Base-by-base conservation (phyloP, 2,113 vertebrate species). In the Bubo blakistoni region DNA sequence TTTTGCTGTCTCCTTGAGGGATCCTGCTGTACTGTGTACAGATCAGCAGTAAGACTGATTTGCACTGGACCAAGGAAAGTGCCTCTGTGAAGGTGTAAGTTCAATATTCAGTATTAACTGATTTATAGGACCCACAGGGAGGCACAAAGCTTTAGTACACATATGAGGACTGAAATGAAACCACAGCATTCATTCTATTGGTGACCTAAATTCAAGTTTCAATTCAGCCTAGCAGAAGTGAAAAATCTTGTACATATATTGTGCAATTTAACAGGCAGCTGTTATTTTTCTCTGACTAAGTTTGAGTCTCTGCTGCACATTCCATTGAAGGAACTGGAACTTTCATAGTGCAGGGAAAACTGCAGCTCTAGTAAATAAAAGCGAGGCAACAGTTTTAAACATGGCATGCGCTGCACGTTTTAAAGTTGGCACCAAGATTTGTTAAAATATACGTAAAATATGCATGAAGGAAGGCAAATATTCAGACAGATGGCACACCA, bases 401-500 rank as follows among this genome's bases (percentile, higher is more conserved):
- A 34, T 11, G 38, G 24, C 21, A 81, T 16, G 22, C 0, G 0
- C 32, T 40, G 16, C 10, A 7, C 2, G 6, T 79, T 89, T 94
- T 76, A 82, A 91, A 77, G 22, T 30, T 94, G 62, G 57, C 73
- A 86, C 25, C 16, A 87, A 80, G 76, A 91, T 94, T 82, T 82
- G 47, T 80, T 77, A 94, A 87, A 67, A 91, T 80, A 12, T 55
- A 78, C 1, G 10, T 77, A 81, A 95, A 85, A 94, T 89, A 85
- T 51, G 46, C 42, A 73, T 22, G 55, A 93, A 81, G 59, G 63
- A 78, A 91, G 36, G 38, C 54, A 94, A 95, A 92, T 82, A 85
- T 55, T 84, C 44, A 92, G 73, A 36, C 90, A 96, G 86, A 96
- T 94, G 66, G 67, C 57, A 94, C 42, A 92, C 32, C 51, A 90